Conservation (phyloP, 2,797 vertebrate species). For the Emydoidea blandingii region DNA sequence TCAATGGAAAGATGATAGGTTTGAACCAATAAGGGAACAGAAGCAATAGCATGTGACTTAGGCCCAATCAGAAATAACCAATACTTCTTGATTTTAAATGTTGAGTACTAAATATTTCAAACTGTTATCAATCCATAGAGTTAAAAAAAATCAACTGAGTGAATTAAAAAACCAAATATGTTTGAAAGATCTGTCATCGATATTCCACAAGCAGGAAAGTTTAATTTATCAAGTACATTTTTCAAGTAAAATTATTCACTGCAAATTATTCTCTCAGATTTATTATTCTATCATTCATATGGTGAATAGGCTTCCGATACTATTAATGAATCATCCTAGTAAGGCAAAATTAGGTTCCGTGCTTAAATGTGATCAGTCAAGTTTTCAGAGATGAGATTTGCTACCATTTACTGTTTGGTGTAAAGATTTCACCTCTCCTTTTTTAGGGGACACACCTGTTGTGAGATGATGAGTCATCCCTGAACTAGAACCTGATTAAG, state of each 20-base stretch:
- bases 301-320: conserved; percentile 41
- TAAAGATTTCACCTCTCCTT: neutral
- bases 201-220: conserved; percentile 24
- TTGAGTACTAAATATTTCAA: neutral
- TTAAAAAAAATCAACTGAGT: neutral
- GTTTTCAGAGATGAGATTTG: neutral
- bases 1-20: neutral
- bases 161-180: neutral
- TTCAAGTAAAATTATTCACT: conserved; percentile 40
- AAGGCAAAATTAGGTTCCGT: conserved; percentile 47
- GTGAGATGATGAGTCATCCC: neutral
- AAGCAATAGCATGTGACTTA: neutral
- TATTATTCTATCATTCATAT: conserved; percentile 52
- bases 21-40: neutral
- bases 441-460: neutral
- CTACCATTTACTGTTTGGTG: neutral
- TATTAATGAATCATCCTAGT: conserved; percentile 48
- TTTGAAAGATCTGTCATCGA: neutral
- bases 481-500: neutral
- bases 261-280: conserved; percentile 41
- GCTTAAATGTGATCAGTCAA: neutral
- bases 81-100: neutral
- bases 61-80: neutral
- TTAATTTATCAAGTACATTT: conserved; percentile 19
- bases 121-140: neutral